phyloP scores from a whole-genome alignment of 2,797 vertebrate genomes.

The Sebastes taczanowskii region DNA sequence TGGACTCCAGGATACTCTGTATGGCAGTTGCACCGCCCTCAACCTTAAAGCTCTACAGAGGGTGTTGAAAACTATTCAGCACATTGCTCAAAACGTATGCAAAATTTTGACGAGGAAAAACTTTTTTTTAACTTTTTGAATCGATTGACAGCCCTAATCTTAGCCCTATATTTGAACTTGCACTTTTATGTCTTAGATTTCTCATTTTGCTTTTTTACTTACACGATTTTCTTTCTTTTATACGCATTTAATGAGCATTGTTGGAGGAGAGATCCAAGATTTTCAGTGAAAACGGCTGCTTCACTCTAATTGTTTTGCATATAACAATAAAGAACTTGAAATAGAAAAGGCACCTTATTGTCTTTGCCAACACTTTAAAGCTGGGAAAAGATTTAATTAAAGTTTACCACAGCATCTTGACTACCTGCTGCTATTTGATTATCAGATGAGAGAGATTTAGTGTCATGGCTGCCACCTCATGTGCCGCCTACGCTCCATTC shows the following conservation, averaged over 20 bases:
- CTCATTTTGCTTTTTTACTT: not conserved
- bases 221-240: not conserved
- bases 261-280: not conserved
- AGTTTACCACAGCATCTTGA: not conserved
- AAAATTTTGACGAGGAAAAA: too few relatives aligned
- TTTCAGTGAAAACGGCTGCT: not conserved
- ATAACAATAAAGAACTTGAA: not conserved
- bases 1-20: not conserved
- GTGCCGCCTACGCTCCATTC: not conserved
- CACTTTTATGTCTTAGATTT: not conserved
- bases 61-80: not conserved
- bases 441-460: not conserved
- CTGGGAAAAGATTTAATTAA: not conserved
- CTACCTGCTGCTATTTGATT: constrained; percentile 2
- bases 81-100: too few relatives aligned
- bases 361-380: not conserved
- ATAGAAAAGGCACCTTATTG: not conserved
- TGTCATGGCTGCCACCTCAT: not conserved
- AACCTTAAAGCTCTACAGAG: not conserved
- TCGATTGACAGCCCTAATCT: too few relatives aligned
- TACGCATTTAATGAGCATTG: not conserved
- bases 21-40: not conserved
- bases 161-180: not conserved
- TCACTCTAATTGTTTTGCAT: not conserved
- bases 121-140: too few relatives aligned